Conservation (phyloP, 2,113 vertebrate genomes). For the Synodontis membranacea region DNA sequence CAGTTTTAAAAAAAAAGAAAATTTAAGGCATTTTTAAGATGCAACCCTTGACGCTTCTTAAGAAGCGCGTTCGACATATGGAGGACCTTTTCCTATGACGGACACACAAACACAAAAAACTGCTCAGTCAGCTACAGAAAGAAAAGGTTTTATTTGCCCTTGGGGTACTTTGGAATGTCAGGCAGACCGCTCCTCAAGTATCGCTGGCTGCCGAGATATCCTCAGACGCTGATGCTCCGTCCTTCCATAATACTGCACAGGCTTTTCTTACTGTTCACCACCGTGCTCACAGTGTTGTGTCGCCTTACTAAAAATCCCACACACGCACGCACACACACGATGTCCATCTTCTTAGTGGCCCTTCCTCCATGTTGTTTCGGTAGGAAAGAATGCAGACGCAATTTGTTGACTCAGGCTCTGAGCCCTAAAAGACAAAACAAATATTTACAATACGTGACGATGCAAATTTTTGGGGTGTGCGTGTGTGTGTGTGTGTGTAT, state of each 20-base stretch:
- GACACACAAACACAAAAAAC: conserved; percentile 21
- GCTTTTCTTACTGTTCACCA: conserved; percentile 65
- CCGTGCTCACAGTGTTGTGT: conserved; percentile 33
- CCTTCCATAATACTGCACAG: conserved; percentile 65
- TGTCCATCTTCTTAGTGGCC: conserved; percentile 14
- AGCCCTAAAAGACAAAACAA: conserved; percentile 61
- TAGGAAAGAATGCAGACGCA: conserved; percentile 24
- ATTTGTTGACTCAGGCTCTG: conserved; percentile 58
- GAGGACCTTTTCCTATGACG: conserved; percentile 46
- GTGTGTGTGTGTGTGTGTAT: neutral
- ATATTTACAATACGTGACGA: too few relatives aligned
- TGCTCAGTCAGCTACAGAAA: conserved; percentile 68
- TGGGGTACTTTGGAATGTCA: conserved; percentile 72
- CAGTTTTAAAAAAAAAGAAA: conserved; percentile 64
- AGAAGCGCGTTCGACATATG: conserved; percentile 51
- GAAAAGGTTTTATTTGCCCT: conserved; percentile 51
- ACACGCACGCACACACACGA: conserved; percentile 15
- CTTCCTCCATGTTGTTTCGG: conserved; percentile 24
- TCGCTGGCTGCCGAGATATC: conserved; percentile 48
- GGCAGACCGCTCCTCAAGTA: conserved; percentile 57
- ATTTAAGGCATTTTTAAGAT: conserved; percentile 71
- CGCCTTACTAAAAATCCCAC: conserved; percentile 27
- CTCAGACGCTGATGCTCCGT: conserved; percentile 47
- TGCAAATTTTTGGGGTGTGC: neutral
- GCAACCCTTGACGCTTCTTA: conserved; percentile 57